Base-by-base conservation (phyloP, 2,113 vertebrate species). In the Castor canadensis region DNA sequence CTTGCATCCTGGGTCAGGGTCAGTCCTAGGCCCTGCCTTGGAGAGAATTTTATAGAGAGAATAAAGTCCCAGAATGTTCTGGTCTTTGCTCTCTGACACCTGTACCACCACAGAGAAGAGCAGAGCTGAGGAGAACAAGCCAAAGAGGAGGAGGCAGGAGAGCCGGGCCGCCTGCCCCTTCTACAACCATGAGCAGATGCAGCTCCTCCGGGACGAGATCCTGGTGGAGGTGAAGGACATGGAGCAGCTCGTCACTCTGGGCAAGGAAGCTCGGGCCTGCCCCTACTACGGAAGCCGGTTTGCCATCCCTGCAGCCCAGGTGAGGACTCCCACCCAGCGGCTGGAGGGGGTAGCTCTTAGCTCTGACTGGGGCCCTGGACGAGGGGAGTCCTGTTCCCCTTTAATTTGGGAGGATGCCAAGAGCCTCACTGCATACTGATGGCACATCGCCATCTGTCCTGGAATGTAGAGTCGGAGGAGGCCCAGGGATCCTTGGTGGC, bases 211-310 rank as follows among this genome's bases (percentile, higher is more conserved):
- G 35, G 67, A 71, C 35, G 67, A 71, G 35, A 71, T 71, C 67
- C n/a, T 71, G 67, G 67, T 71, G 67, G 97, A 98, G 62, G 99
- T 99, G 92, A 99, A 99, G 47, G 99, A 99, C 93, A 99, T 99
- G 2, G 99, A 99, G 97, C 99, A 99, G 96, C 95, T 99, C 95
- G 98, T 99, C 95, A 89, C 98, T 45, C 98, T 99, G 71, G 99
- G 99, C 75, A 98, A 95, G 96, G 98, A 99, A 83, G 97, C 92
- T 0, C 98, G 98, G 88, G 98, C 99, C 22, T 99, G 99, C 87
- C 99, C 99, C 0, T 99, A 99, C 85, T 99, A 99, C 2, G 98
- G 99, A 93, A 99, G 99, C 87, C 99, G 99, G n/a, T 98, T 98
- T 0, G 98, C 99, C 52, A 98, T 99, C 88, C 99, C 99, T 43